Evolutionary conservation across 2,113 vertebrate genomes (phyloP).

Genomic region (Regulus satrapa): DNA sequence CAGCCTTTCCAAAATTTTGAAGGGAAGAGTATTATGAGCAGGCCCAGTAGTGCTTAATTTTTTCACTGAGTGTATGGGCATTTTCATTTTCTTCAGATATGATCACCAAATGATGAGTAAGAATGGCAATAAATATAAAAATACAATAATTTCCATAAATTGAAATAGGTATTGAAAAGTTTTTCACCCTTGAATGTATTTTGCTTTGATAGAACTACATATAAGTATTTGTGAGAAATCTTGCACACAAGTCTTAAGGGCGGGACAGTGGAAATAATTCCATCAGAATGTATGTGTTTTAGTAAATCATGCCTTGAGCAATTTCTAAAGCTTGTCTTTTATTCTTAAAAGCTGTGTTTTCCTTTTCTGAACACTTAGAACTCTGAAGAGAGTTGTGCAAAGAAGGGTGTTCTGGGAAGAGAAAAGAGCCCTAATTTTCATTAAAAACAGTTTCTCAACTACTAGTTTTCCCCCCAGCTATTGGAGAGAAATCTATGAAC

Average conservation of each 20-base stretch:
- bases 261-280: not conserved
- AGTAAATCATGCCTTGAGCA: not conserved
- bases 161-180: not conserved
- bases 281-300: not conserved
- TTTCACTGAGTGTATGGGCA: not conserved
- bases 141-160: not conserved
- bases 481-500: not conserved
- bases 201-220: not conserved
- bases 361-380: not conserved
- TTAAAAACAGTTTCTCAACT: not conserved
- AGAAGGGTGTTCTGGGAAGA: not conserved
- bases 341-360: not conserved
- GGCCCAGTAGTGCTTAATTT: not conserved
- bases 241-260: not conserved
- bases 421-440: not conserved
- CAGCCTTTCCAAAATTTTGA: not conserved
- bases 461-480: not conserved
- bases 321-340: not conserved
- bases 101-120: not conserved
- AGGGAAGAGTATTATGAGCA: not conserved
- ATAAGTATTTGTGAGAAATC: not conserved
- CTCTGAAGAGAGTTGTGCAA: not conserved
- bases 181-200: not conserved
- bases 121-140: not conserved
- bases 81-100: not conserved